Base-by-base conservation (phyloP, 2,797 vertebrate species). In the Spizella passerina region DNA sequence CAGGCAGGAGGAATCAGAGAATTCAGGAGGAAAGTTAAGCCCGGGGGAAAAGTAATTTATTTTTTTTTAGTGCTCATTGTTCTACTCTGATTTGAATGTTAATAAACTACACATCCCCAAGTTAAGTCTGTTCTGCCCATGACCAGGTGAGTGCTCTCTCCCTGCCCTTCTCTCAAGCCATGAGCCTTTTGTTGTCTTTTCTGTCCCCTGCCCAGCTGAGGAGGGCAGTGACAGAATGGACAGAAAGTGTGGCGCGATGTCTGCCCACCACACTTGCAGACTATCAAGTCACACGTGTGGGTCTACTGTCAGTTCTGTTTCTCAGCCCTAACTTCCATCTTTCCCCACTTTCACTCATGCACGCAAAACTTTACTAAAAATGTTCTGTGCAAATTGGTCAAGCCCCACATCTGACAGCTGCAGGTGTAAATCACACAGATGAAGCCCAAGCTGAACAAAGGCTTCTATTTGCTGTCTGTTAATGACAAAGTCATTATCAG, bases 31-130 rank as follows among this genome's bases (percentile, higher is more conserved):
- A 55, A 69, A 56, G 3, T 9, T 21, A 36, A 24, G 27, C 34
- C 22, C 0, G 0, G 5, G 13, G 19, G 4, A 41, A 55, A 56
- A 24, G 36, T 36, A 0, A 0, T 20, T 21, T 29, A 30, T 34
- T 55, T n/a, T 23, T 49, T 61, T 75, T 61, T 21, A 69, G 36
- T 19, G 63, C 27, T 56, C 63, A 43, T 2, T 75, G 10, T 32
- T 61, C 36, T 49, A 36, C 19, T 43, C 34, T 32, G n/a, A 61
- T 36, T n/a, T 82, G 19, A 69, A 32, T 21, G 27, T 17, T 43
- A 43, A 55, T 55, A 47, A 75, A 75, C 22, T 17, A 17, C 27
- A 21, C 4, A 6, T 43, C 9, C 8, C 27, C 26, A 27, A 4
- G 52, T 27, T 4, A 5, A 23, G n/a, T 29, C 63, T 61, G 47